Evolutionary conservation across 2,888 invertebrate species (phyloP).

Genomic region (Hyles lineata): DNA sequence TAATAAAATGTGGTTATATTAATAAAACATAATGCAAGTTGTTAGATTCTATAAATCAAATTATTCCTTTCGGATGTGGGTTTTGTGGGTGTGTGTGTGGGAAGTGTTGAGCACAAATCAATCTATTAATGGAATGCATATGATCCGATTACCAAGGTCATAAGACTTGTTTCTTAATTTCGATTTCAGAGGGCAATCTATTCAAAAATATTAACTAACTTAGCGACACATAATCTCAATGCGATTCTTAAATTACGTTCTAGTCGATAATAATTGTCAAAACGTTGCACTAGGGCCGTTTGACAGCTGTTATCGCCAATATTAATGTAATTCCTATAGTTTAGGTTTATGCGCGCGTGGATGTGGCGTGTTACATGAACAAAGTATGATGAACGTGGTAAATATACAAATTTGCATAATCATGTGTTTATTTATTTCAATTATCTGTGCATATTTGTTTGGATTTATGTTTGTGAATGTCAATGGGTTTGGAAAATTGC

Average conservation of each 20-base stretch:
- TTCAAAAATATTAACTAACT: no score
- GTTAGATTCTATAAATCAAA: no score
- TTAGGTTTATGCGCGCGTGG: neutral
- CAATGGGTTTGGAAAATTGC: neutral
- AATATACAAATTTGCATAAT: constrained; percentile 76
- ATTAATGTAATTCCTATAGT: constrained; percentile 10
- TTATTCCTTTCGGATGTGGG: no score
- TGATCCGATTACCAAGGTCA: neutral
- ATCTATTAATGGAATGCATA: neutral
- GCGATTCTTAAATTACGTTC: neutral
- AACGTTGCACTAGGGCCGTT: neutral
- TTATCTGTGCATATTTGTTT: neutral
- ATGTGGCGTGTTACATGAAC: constrained; percentile 52
- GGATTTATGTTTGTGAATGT: constrained; percentile 1
- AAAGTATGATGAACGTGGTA: constrained; percentile 51
- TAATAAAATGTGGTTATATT: no score
- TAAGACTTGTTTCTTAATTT: no score
- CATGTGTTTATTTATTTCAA: constrained; percentile 47
- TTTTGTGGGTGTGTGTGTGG: no score
- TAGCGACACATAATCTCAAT: neutral
- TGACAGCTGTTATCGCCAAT: constrained; percentile 15
- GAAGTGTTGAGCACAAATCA: no score
- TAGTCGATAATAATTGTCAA: constrained; percentile 12
- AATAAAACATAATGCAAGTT: no score
- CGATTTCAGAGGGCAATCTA: no score